These are phyloP conservation scores for Psilanteris sp. DNA, from an alignment of 1,140 invertebrate genomes.

Conservation along the genomic window DNA sequence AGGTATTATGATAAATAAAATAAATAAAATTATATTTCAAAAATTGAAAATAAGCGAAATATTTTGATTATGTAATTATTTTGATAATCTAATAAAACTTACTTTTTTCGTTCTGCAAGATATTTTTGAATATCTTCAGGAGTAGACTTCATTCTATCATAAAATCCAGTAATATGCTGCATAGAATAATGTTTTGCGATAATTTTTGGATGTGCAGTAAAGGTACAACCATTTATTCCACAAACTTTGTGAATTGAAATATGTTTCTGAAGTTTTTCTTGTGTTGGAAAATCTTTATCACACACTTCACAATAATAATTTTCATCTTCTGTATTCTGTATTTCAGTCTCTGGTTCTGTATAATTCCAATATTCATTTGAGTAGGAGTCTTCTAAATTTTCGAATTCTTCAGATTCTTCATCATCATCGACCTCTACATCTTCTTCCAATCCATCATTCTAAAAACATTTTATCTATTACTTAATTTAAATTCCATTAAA, in stretches of 20 bases:
- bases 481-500: constrained; percentile 2
- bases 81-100: constrained; percentile 34
- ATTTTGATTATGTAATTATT: too few species aligned
- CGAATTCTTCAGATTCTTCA: not conserved
- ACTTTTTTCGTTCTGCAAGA: constrained; percentile 88
- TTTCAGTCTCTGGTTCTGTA: constrained; percentile 27
- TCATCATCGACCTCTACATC: constrained; percentile 3
- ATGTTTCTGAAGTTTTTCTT: constrained; percentile 83
- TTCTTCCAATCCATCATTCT: constrained; percentile 17
- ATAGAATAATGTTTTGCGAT: constrained; percentile 89
- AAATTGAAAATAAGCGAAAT: too few species aligned
- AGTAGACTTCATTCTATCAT: constrained; percentile 86
- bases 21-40: not conserved
- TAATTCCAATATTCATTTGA: constrained; percentile 17
- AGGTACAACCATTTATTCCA: constrained; percentile 89
- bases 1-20: too few species aligned
- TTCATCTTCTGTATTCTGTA: constrained; percentile 58
- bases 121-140: constrained; percentile 91
- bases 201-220: constrained; percentile 88
- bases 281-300: constrained; percentile 84
- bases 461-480: not conserved
- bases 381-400: not conserved
- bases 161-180: constrained; percentile 90
- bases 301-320: constrained; percentile 86
- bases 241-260: constrained; percentile 86